Evolutionary conservation across 1,140 invertebrate species (phyloP).

Genomic region (Pantala flavescens): DNA sequence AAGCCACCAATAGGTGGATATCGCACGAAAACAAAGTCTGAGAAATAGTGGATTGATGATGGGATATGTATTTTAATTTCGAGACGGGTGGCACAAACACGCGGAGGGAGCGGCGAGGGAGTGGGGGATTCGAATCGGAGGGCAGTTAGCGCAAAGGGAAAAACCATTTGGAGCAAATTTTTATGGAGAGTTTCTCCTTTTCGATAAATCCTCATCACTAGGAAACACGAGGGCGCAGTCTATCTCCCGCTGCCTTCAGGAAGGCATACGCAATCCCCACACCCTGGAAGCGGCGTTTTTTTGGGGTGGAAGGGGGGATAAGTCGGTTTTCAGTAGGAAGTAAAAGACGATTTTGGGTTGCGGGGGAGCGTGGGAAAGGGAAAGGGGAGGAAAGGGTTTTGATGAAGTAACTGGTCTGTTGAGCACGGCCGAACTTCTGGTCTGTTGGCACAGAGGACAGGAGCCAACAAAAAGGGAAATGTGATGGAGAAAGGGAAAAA

Average conservation of each 20-base stretch:
- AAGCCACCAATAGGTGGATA: background rate
- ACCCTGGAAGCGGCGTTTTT: too few relatives aligned
- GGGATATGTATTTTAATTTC: constrained; percentile 15
- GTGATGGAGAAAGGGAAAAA: background rate
- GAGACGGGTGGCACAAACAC: constrained; percentile 12
- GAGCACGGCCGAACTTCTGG: constrained; percentile 13
- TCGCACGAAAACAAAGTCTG: background rate
- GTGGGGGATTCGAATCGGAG: background rate
- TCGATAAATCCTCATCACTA: constrained; percentile 14
- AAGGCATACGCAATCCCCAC: background rate
- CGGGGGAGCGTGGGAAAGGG: background rate
- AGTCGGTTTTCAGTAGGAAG: background rate
- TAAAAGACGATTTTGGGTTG: background rate
- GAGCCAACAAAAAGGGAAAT: background rate
- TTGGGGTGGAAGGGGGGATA: background rate
- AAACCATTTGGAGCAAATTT: background rate
- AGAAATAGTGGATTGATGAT: background rate
- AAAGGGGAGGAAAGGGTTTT: constrained; percentile 4
- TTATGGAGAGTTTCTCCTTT: constrained; percentile 14
- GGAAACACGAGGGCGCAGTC: background rate
- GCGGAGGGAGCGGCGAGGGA: background rate
- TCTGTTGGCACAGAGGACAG: constrained; percentile 10
- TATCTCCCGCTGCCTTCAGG: background rate
- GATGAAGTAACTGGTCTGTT: constrained; percentile 16
- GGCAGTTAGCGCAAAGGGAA: constrained; percentile 6